Conservation (phyloP, 2,888 invertebrate genomes). For the Epistrophella euchroma region DNA sequence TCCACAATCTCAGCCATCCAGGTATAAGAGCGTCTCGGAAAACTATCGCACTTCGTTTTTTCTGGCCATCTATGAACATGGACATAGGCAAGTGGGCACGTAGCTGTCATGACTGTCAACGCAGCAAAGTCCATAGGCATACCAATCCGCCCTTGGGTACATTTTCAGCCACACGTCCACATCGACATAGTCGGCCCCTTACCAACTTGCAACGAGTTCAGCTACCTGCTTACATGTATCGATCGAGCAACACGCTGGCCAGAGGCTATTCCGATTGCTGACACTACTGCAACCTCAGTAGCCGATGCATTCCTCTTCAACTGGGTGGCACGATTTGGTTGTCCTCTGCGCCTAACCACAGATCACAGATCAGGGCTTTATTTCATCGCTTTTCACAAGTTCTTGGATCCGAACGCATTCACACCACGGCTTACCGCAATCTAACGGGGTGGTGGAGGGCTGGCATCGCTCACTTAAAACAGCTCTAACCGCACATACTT, state of each 20-base stretch:
- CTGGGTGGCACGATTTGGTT: constrained; percentile 83
- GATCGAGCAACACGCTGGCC: constrained; percentile 76
- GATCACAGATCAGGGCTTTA: no score
- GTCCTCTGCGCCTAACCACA: constrained; percentile 77
- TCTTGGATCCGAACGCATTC: no score
- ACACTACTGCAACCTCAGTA: constrained; percentile 71
- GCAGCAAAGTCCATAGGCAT: constrained; percentile 7
- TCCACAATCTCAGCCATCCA: constrained; percentile 54
- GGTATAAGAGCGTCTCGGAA: constrained; percentile 15
- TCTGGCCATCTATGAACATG: constrained; percentile 68
- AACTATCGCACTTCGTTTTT: constrained; percentile 30
- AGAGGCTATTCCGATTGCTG: constrained; percentile 75
- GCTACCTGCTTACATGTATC: constrained; percentile 78
- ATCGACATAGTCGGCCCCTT: constrained; percentile 80
- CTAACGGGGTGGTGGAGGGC: constrained; percentile 82
- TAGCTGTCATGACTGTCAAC: background rate
- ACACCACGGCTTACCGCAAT: constrained; percentile 75
- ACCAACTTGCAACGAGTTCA: constrained; percentile 75
- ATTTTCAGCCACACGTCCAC: constrained; percentile 81
- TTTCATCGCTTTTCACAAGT: no score
- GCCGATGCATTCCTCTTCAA: constrained; percentile 57
- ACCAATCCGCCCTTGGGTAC: constrained; percentile 7
- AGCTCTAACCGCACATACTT: constrained; percentile 77
- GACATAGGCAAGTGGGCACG: constrained; percentile 44
- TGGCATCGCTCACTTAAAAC: constrained; percentile 82